Percentiles rank a stretch among this genome's conserved stretches.
These are phyloP conservation scores for Actinia tenebrosa DNA, from an alignment of 64 coral and sea anemone species.

Conservation along the genomic window DNA sequence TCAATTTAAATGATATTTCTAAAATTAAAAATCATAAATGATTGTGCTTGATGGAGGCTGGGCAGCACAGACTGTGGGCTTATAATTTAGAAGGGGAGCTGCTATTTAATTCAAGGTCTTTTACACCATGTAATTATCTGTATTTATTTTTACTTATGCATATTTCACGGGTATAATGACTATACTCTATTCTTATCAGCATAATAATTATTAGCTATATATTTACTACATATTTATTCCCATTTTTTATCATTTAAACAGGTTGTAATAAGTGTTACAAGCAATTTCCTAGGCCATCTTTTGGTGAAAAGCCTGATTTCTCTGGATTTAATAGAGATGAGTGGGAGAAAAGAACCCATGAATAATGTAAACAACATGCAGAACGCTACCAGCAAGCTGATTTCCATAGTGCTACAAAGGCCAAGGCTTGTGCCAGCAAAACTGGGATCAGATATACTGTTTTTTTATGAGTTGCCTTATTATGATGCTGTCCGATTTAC, in stretches of 20 bases:
- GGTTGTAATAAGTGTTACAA: not conserved
- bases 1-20: no score
- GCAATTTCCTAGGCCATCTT: not conserved
- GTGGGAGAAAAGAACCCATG: slow-evolving; percentile 27
- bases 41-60: no score
- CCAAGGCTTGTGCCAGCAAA: not conserved
- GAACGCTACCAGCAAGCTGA: not conserved
- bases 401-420: not conserved
- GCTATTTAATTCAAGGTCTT: not conserved
- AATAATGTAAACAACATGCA: no score
- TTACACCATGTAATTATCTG: no score
- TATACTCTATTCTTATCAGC: no score
- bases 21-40: no score
- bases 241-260: not conserved
- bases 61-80: no score
- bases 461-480: slow-evolving; percentile 25
- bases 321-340: slow-evolving; percentile 56
- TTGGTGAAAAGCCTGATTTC: slow-evolving; percentile 44
- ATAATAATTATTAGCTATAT: not conserved
- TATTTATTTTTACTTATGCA: no score
- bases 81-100: not conserved
- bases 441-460: slow-evolving; percentile 34
- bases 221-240: not conserved
- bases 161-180: no score
- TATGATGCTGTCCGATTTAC: slow-evolving; percentile 38